phyloP scores from a whole-genome alignment of 2,113 vertebrate species.

The Perca schrenkii region DNA sequence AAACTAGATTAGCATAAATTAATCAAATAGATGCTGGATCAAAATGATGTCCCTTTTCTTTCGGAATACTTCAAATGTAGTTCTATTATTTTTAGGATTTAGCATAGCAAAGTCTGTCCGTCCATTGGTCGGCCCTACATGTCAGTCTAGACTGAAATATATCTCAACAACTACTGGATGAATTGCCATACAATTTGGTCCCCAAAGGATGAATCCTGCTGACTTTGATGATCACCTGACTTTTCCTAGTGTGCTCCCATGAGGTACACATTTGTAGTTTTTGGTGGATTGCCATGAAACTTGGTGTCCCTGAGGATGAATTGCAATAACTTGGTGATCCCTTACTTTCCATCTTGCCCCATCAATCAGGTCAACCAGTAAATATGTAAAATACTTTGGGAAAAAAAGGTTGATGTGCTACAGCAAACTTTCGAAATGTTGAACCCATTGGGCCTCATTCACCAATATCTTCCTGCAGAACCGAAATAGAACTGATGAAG shows the following conservation, averaged over 20 bases:
- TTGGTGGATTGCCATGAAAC: neutral
- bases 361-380: neutral
- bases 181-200: neutral
- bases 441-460: no score
- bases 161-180: neutral
- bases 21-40: neutral
- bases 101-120: neutral
- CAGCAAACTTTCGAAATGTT: no score
- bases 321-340: neutral
- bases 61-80: neutral
- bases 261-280: neutral
- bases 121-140: neutral
- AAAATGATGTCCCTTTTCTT: neutral
- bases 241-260: neutral
- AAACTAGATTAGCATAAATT: neutral
- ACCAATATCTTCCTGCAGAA: no score
- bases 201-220: neutral
- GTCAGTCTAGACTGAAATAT: neutral
- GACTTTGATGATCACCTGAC: neutral
- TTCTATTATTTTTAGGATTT: neutral
- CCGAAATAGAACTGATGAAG: no score
- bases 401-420: no score
- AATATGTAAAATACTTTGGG: no score
- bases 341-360: neutral
- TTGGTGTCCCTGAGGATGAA: neutral